Base-by-base conservation (phyloP, 2,113 vertebrate species). In the Corythaixoides concolor region DNA sequence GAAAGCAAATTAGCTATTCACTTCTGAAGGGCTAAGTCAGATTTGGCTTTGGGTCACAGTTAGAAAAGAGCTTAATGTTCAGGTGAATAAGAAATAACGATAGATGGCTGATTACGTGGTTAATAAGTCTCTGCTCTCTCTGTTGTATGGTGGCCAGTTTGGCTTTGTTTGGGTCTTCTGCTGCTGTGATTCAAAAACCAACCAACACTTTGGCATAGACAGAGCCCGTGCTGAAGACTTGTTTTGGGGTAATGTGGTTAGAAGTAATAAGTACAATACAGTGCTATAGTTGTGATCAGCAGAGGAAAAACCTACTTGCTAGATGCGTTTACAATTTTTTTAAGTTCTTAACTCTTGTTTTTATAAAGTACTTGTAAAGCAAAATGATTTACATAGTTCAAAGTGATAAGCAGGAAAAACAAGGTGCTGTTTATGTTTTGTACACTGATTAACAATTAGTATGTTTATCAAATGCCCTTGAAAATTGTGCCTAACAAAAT, bases 1-100 rank as follows among this genome's bases (percentile, higher is more conserved):
- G 59, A 75, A 89, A 93, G 33, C 23, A 90, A 93, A 91, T 89
- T 52, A 69, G 18, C 45, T 37, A 8, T 73, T 95, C 6, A 13
- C 2, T 74, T 79, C 69, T 93, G n/a, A 20, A 82, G 35, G 9
- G 37, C 35, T 68, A 68, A 90, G 39, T 79, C 76, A 87, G 66
- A 62, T 82, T 82, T 90, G 62, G 19, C 64, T 92, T 74, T 60
- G n/a, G 33, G 62, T 91, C 56, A 50, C 8, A 19, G 60, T 59
- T 79, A 4, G 60, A 64, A 47, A 72, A 50, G 15, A 28, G 39
- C 53, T 68, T 89, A 55, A 56, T 37, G 24, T 70, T 92, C 60
- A 78, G 52, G 60, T 77, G 8, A 88, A 23, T 60, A 53, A 81
- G 47, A 63, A 69, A 30, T 39, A 62, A 76, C 67, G 32, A 30